Base-by-base conservation (phyloP, 2,113 vertebrate species). In the Clarias gariepinus region DNA sequence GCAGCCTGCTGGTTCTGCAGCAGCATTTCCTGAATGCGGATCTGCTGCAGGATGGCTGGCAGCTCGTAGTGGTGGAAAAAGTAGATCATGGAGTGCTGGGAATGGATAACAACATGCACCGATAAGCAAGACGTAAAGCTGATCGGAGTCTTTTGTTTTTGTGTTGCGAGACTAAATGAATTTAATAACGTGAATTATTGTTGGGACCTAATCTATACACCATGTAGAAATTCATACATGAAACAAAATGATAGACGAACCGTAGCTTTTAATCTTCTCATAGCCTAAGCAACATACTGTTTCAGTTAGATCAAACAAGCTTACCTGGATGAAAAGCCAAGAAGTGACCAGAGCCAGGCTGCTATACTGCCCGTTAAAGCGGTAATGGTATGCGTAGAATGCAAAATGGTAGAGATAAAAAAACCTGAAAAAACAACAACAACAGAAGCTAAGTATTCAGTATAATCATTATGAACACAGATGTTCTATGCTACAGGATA, bases 31-130 rank as follows among this genome's bases (percentile, higher is more conserved):
- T 99, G 98, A 91, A 99, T 97, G 30, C 98, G 91, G 92, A 99
- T 96, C 95, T 99, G 98, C 92, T 99, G 98, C 85, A 99, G 95
- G 86, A 99, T 99, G 89, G 98, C 98, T 0, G 98, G 98, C 82
- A 99, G 95, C 95, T 99, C 98, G 0, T 99, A 98, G 93, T 99
- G 98, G 85, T 99, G 98, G 95, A 99, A 99, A 89, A 99, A 99
- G 91, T 99, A 99, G 91, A 99, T 97, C 98, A 99, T 99, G 0
- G 98, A 99, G 87, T 99, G 98, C 98, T 99, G 86, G 0, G 0
- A 63, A 88, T 60, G 9, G 84, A 78, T 0, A 36, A 33, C 36
- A n/a, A 83, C 9, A 61, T 25, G 8, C 2, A 52, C 0, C 33
- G 81, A 25, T 68, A 33, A 81, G 23, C 41, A 58, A 0, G 5